Evolutionary conservation across 2,888 invertebrate genomes (phyloP).

Genomic region (Zhuqinia jingwanae): DNA sequence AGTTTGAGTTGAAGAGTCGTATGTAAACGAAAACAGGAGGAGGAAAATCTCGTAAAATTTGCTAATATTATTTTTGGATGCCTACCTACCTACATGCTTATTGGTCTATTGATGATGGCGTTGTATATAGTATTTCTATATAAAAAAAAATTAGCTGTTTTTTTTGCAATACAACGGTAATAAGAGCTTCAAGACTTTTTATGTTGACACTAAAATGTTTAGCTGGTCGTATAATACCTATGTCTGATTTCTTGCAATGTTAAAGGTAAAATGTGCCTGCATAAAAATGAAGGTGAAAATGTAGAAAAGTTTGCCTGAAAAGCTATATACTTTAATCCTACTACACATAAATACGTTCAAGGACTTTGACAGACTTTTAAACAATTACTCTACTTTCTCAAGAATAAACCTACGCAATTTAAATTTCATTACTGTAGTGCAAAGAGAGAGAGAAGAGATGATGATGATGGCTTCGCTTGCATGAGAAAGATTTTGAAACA

Average conservation of each 20-base stretch:
- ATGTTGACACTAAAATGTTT: conserved; percentile 34
- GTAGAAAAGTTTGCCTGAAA: neutral
- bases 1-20: neutral
- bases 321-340: conserved; percentile 40
- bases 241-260: neutral
- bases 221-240: neutral
- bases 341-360: conserved; percentile 43
- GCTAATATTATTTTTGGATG: neutral
- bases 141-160: no score
- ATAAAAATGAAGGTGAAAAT: conserved; percentile 42
- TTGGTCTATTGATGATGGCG: neutral
- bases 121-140: neutral
- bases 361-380: conserved; percentile 52
- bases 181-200: neutral
- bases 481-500: neutral
- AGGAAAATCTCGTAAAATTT: neutral
- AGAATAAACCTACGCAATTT: neutral
- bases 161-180: neutral
- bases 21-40: conserved; percentile 8
- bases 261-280: neutral
- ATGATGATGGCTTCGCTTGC: no score
- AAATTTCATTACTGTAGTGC: no score
- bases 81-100: neutral
- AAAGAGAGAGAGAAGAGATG: no score
- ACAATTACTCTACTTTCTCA: conserved; percentile 55